These are phyloP conservation scores for Coecobrya sp. DNA, from an alignment of 2,888 invertebrate genomes.

Conservation along the genomic window DNA sequence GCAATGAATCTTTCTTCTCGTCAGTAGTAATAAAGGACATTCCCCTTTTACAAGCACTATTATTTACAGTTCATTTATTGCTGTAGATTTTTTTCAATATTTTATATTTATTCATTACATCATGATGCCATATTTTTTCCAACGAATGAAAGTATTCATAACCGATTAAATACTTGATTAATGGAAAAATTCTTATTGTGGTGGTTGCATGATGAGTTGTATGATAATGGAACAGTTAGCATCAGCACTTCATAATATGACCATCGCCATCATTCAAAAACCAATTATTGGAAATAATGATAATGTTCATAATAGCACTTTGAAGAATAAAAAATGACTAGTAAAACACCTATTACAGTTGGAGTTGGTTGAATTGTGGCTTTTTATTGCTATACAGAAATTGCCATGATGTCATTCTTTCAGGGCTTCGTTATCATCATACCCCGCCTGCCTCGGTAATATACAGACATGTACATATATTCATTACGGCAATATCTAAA, in stretches of 20 bases:
- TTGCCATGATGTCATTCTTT: constrained; percentile 52
- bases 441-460: background rate
- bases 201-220: background rate
- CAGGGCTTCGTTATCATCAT: constrained; percentile 12
- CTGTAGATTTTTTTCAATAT: constrained; percentile 21
- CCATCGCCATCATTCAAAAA: constrained; percentile 11
- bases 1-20: constrained; percentile 15
- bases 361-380: constrained; percentile 20
- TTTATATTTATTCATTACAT: constrained; percentile 72
- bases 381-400: background rate
- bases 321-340: background rate
- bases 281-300: constrained; percentile 37
- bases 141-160: constrained; percentile 16
- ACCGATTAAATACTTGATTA: constrained; percentile 23
- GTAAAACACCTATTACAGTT: background rate
- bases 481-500: constrained; percentile 31
- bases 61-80: constrained; percentile 59
- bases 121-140: constrained; percentile 52
- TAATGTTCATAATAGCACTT: background rate
- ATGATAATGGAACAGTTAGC: background rate
- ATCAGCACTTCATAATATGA: background rate
- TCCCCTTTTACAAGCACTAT: constrained; percentile 64
- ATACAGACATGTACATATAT: background rate
- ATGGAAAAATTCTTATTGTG: background rate
- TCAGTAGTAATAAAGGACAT: constrained; percentile 65